A percentile compares a stretch with the other conserved stretches of the same genome.
These are phyloP conservation scores for Trachemys scripta DNA, from an alignment of 2,113 vertebrate genomes.

Conservation along the genomic window DNA sequence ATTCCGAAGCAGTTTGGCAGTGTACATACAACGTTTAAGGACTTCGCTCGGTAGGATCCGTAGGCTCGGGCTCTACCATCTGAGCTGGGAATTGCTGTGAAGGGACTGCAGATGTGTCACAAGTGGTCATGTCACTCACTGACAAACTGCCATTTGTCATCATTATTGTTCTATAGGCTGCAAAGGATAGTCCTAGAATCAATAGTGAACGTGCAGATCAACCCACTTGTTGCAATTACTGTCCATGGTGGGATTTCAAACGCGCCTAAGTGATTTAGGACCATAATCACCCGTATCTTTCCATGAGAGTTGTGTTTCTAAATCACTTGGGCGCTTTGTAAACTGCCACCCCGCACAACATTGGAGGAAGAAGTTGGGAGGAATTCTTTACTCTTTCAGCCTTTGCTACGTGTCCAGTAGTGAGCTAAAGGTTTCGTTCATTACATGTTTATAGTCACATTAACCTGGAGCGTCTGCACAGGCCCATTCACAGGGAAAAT, in stretches of 20 bases:
- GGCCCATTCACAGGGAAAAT: not conserved
- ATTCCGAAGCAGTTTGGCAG: accelerated
- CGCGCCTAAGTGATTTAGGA: not conserved
- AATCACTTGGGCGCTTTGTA: not conserved
- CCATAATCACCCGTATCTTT: not conserved
- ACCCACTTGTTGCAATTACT: not conserved
- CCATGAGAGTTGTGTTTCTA: not conserved
- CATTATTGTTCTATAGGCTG: not conserved
- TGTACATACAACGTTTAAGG: not conserved
- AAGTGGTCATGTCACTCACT: too few species aligned
- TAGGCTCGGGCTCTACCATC: not conserved
- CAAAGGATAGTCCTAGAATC: not conserved
- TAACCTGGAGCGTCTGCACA: not conserved
- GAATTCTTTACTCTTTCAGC: not conserved
- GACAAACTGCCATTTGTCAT: not conserved
- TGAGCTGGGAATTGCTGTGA: not conserved
- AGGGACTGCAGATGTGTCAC: not conserved
- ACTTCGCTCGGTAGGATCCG: not conserved
- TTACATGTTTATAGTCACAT: not conserved
- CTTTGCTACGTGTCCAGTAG: not conserved
- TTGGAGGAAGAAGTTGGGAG: not conserved
- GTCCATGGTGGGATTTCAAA: not conserved
- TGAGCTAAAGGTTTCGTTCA: not conserved
- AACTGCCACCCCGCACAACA: not conserved
- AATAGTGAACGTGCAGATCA: not conserved